Percentiles rank a stretch among this genome's conserved stretches.
phyloP scores from a whole-genome alignment of 2,113 vertebrate species.

The Vulpes vulpes region DNA sequence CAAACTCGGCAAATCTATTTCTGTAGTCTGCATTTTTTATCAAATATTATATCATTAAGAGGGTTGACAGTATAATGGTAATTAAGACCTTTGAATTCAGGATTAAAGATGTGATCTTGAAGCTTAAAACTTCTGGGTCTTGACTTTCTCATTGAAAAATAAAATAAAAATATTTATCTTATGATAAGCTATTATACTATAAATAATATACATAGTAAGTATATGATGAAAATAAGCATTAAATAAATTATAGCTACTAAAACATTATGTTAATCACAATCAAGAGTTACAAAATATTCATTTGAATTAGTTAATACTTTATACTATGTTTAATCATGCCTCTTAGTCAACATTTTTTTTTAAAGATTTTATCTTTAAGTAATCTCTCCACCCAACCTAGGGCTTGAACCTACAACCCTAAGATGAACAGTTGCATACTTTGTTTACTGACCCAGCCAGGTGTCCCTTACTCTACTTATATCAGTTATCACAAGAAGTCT shows the following conservation, averaged over 20 bases:
- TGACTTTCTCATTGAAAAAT: background rate
- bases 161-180: background rate
- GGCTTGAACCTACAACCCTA: too few species aligned
- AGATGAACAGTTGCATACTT: too few species aligned
- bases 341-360: background rate
- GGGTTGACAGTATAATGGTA: background rate
- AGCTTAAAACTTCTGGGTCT: background rate
- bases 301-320: background rate
- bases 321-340: background rate
- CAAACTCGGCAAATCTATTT: background rate
- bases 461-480: background rate
- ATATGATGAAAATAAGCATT: background rate
- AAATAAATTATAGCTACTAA: background rate
- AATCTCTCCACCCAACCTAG: too few species aligned
- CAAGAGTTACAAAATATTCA: background rate
- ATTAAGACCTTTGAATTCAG: background rate
- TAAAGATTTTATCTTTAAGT: too few species aligned
- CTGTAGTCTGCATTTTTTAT: background rate
- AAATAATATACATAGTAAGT: background rate
- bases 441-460: too few species aligned
- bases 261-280: background rate
- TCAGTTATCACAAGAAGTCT: background rate
- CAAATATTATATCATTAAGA: background rate
- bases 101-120: background rate
- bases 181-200: background rate